phyloP scores from a whole-genome alignment of 2,888 invertebrate genomes.

The Idaea aversata region DNA sequence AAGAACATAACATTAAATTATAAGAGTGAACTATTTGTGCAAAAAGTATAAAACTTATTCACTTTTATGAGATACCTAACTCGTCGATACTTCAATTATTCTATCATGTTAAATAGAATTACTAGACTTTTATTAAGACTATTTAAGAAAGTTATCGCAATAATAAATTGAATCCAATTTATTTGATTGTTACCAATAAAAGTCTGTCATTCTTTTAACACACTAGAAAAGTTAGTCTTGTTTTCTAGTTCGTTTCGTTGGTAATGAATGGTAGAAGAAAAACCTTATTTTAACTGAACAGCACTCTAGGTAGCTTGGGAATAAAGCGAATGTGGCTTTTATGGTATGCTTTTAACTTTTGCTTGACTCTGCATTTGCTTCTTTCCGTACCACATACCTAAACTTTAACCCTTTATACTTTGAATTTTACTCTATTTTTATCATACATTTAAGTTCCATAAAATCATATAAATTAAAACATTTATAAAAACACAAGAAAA shows the following conservation, averaged over 20 bases:
- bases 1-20: too few species aligned
- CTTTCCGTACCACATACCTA: background rate
- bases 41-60: too few species aligned
- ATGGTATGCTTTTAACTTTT: background rate
- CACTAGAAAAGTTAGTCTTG: background rate
- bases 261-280: background rate
- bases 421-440: too few species aligned
- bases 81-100: background rate
- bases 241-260: background rate
- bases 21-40: too few species aligned
- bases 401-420: too few species aligned
- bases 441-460: too few species aligned
- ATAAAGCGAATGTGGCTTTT: background rate
- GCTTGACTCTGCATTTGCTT: background rate
- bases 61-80: too few species aligned
- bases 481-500: too few species aligned
- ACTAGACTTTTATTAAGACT: background rate
- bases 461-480: too few species aligned
- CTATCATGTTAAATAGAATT: background rate
- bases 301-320: background rate
- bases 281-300: background rate
- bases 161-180: background rate
- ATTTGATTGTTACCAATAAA: background rate
- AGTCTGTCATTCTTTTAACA: background rate
- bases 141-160: background rate